Conservation (phyloP, 2,797 vertebrate species). For the Xenentodon cancila region DNA sequence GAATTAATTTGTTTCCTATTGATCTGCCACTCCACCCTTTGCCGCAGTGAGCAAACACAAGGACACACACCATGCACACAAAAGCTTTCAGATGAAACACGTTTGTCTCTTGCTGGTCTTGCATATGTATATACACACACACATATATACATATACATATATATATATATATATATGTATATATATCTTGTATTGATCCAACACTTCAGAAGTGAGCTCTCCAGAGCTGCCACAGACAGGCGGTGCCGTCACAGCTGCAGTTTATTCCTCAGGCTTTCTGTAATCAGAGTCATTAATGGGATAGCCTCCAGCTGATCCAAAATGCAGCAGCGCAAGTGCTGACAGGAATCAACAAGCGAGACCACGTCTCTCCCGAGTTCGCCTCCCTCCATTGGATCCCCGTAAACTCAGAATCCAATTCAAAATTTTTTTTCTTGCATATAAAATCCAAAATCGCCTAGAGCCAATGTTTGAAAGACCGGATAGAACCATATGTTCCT, state of each 20-base stretch:
- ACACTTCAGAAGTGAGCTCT: conserved; percentile 64
- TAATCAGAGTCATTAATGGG: conserved; percentile 45
- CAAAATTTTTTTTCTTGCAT: no score
- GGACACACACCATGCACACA: conserved; percentile 64
- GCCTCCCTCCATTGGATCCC: no score
- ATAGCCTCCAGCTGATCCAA: no score
- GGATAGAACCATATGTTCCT: no score
- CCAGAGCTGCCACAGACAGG: conserved; percentile 31
- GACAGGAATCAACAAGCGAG: no score
- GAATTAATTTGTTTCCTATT: conserved; percentile 86
- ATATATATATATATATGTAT: conserved; percentile 57
- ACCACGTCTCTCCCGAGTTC: no score
- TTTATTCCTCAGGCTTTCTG: conserved; percentile 59
- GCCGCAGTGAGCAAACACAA: conserved; percentile 83
- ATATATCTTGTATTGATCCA: conserved; percentile 75
- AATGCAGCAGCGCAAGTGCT: no score
- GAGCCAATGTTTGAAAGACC: no score
- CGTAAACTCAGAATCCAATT: no score
- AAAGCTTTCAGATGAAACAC: conserved; percentile 42
- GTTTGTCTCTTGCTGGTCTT: conserved; percentile 8
- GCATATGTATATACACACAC: not conserved
- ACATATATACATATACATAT: conserved; percentile 54
- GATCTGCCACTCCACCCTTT: conserved; percentile 82
- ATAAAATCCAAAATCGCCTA: no score
- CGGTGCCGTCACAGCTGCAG: conserved; percentile 62